Evolutionary conservation across 2,797 vertebrate species (phyloP), one percentile per base, ranked within the genome.

Genomic region (Poecilia wingei): DNA sequence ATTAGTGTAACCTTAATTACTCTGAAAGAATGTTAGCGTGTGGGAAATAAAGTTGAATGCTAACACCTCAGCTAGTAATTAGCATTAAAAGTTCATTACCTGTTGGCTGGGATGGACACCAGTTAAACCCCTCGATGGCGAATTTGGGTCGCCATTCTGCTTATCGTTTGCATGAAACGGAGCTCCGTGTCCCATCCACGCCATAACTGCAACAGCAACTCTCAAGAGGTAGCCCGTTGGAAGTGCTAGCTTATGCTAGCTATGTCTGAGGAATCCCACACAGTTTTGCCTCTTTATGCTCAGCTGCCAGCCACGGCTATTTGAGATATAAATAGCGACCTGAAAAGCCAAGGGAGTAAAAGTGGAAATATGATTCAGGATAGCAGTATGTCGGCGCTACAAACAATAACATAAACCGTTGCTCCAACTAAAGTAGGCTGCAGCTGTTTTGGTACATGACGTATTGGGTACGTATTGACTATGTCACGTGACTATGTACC

Each of bases 181-280:
- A 46, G 86, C 73, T 87, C 87, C 85, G 84, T 83, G 91, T 36
- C 92, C 88, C 78, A 89, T 84, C 95, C 95, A 95, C 92, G 96
- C 95, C 95, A 96, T 96, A 83, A 25, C 86, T 82, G 86, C 87
- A 83, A 70, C 45, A 74, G 68, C 82, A 82, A 69, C 83, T 82
- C 86, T 75, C 88, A 13, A 51, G 71, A 31, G 76, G 79, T 87
- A 88, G 36, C 53, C 47, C 49, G 39, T 47, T 66, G 14, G 69
- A 46, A 7, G 70, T 31, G 55, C 39, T 82, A 82, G 88, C 88
- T 82, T 49, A 73, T 28, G 90, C 90, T 90, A 82, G 88, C 86
- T 31, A 79, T 53, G 70, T 25, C 57, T 31, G 16, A 61, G 7
- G 18, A 59, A 14, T 7, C 31, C 18, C 51, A 53, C 45, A 46